Percentiles rank a stretch among this genome's conserved stretches.
Conservation (phyloP, 2,113 vertebrate genomes). For the Aphyosemion australe region DNA sequence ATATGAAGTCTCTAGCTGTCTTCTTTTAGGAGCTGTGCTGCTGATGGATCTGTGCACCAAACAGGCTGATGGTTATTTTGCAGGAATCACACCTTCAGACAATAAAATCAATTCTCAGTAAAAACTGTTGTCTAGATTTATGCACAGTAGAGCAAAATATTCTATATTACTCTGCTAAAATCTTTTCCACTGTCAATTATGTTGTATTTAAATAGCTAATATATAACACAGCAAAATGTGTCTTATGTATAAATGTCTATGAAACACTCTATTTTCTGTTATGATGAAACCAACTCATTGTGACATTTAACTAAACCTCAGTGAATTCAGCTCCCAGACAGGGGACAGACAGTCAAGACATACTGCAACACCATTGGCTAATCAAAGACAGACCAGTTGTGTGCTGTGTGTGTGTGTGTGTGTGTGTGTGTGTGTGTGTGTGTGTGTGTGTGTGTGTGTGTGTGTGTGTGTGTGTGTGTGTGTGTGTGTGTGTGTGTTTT, state of each 20-base stretch:
- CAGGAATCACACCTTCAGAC: too few species aligned
- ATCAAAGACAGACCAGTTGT: slow-evolving; percentile 52
- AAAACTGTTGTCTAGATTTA: neutral
- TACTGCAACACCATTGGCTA: slow-evolving; percentile 43
- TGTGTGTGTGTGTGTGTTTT: slow-evolving; percentile 14
- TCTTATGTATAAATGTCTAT: neutral
- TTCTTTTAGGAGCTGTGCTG: too few species aligned
- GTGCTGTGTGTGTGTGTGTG: slow-evolving; percentile 7
- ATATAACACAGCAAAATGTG: neutral
- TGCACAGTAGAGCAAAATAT: too few species aligned
- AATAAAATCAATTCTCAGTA: neutral
- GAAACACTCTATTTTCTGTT: neutral
- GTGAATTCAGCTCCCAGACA: slow-evolving; percentile 28
- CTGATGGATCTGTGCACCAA: too few species aligned
- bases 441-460: slow-evolving; percentile 5
- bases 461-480: slow-evolving; percentile 14
- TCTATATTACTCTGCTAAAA: too few species aligned
- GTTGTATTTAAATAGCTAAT: neutral
- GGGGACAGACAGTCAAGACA: slow-evolving; percentile 28
- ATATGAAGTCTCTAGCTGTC: too few species aligned
- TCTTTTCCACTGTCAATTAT: neutral
- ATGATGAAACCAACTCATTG: slow-evolving; percentile 7
- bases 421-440: slow-evolving; percentile 8
- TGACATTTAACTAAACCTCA: slow-evolving; percentile 29
- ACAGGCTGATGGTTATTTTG: too few species aligned